Evolutionary conservation across 2,888 invertebrate species (phyloP).

Genomic region (Dicranocentrus wangi): DNA sequence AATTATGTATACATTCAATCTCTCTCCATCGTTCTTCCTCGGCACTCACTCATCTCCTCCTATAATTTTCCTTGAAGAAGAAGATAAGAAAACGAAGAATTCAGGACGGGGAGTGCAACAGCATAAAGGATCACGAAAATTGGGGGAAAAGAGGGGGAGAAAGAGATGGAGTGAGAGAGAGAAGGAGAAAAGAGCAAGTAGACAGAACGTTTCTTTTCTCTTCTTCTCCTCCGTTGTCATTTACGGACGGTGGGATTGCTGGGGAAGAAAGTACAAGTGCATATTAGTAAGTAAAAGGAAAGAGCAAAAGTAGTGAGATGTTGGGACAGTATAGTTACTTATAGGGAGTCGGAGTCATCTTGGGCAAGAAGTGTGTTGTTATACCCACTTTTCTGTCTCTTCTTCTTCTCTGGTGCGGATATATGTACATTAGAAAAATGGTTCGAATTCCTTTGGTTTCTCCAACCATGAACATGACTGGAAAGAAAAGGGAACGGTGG

Average conservation of each 20-base stretch:
- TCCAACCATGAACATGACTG: slow-evolving; percentile 12
- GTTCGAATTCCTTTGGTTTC: slow-evolving; percentile 40
- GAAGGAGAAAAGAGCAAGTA: not conserved
- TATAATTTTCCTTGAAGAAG: slow-evolving; percentile 34
- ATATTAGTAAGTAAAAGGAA: not conserved
- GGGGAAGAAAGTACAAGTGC: not conserved
- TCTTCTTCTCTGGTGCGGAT: not conserved
- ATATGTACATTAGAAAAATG: slow-evolving; percentile 45
- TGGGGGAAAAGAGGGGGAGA: not conserved
- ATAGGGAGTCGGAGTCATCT: not conserved
- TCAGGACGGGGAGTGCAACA: not conserved
- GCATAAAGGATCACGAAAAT: slow-evolving; percentile 24
- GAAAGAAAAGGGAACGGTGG: not conserved
- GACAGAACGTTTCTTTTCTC: not conserved
- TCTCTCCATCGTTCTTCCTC: slow-evolving; percentile 16
- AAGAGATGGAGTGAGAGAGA: not conserved
- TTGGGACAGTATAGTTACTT: not conserved
- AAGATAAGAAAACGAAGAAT: too few species aligned
- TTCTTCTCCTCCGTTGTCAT: not conserved
- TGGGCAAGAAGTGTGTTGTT: not conserved
- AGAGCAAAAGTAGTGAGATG: not conserved
- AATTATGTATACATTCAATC: slow-evolving; percentile 43
- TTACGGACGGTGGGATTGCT: not conserved
- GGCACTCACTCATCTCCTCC: slow-evolving; percentile 38
- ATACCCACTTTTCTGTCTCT: not conserved